A percentile compares a stretch with the other conserved stretches of the same genome.
These are phyloP conservation scores for Drosophila yakuba DNA, from an alignment of 1,140 invertebrate species.

Conservation along the genomic window DNA sequence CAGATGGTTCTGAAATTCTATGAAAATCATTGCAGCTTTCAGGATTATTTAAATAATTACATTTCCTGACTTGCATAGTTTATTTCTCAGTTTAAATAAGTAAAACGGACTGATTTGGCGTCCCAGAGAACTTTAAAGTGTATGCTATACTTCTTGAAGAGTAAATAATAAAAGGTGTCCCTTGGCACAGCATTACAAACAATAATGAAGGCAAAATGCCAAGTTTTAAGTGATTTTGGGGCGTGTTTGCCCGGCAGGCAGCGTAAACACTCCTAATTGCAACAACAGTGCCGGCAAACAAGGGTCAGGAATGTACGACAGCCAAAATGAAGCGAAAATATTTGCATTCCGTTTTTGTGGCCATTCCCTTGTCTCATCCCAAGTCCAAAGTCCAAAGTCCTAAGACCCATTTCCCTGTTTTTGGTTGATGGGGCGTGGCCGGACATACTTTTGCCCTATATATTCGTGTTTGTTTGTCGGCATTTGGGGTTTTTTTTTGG, in stretches of 20 bases:
- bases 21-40: conserved; percentile 12
- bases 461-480: conserved; percentile 34
- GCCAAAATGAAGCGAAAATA: conserved; percentile 58
- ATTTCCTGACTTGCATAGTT: not conserved
- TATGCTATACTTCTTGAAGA: not conserved
- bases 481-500: conserved; percentile 2
- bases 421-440: conserved; percentile 13
- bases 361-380: conserved; percentile 12
- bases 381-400: too few relatives aligned
- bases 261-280: conserved; percentile 57
- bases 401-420: too few relatives aligned
- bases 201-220: conserved; percentile 37
- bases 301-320: conserved; percentile 37
- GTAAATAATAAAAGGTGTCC: conserved; percentile 14
- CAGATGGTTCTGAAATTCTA: conserved; percentile 41
- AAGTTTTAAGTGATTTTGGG: conserved; percentile 52
- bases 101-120: too few relatives aligned
- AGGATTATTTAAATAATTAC: not conserved
- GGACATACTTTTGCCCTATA: conserved; percentile 34
- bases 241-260: conserved; percentile 25
- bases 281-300: conserved; percentile 49
- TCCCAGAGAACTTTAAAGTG: not conserved
- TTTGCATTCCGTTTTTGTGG: conserved; percentile 50
- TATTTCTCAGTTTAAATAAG: too few relatives aligned
- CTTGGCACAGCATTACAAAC: conserved; percentile 34